Conservation (phyloP, 1,140 invertebrate species). For the Aphelenchoides besseyi region DNA sequence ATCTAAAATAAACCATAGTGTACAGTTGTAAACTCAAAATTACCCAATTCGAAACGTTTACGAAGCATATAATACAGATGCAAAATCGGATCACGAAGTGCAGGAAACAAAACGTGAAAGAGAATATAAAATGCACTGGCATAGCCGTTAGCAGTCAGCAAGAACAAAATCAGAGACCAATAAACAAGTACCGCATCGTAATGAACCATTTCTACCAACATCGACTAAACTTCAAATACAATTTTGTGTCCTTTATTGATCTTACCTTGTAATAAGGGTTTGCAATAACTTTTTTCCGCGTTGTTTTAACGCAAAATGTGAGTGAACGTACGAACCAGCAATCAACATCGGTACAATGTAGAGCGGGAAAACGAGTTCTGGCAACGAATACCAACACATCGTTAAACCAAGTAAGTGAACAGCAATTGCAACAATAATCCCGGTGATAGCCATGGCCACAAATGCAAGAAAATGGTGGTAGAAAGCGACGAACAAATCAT, state of each 20-base stretch:
- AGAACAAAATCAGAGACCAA: constrained; percentile 48
- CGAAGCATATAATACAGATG: constrained; percentile 22
- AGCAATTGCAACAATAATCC: constrained; percentile 48
- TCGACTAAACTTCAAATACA: constrained; percentile 25
- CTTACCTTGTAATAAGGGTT: background rate
- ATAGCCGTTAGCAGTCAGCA: constrained; percentile 45
- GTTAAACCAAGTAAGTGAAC: constrained; percentile 46
- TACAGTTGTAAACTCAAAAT: background rate
- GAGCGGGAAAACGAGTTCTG: constrained; percentile 56
- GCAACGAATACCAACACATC: constrained; percentile 60
- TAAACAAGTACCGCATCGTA: constrained; percentile 55
- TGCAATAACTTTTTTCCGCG: background rate
- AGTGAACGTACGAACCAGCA: constrained; percentile 45
- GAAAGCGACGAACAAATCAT: constrained; percentile 45
- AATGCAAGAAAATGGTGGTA: constrained; percentile 61
- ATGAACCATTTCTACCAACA: constrained; percentile 49
- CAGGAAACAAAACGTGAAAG: constrained; percentile 58
- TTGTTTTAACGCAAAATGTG: constrained; percentile 28
- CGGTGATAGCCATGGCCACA: constrained; percentile 52
- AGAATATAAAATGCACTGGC: constrained; percentile 58
- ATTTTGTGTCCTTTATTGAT: background rate
- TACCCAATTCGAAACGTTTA: constrained; percentile 13
- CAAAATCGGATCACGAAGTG: constrained; percentile 54
- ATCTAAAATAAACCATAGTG: constrained; percentile 19
- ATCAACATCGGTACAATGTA: constrained; percentile 59